Evolutionary conservation across 2,113 vertebrate species (phyloP).

Genomic region (Zeus faber): DNA sequence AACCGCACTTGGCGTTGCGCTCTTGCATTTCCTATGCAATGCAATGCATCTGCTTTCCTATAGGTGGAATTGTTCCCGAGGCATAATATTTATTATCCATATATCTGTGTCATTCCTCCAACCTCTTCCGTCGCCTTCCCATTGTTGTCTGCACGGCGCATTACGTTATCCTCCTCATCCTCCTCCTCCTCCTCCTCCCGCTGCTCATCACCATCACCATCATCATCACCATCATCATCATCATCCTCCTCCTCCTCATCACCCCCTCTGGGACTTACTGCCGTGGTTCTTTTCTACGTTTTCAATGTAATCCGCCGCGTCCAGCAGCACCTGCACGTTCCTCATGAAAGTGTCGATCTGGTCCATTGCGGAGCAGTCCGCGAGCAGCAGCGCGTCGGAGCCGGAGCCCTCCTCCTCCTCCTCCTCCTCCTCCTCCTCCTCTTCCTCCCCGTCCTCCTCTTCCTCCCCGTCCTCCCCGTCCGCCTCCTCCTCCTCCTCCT

Average conservation of each 20-base stretch:
- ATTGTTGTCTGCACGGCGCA: conserved; percentile 74
- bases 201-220: too few relatives aligned
- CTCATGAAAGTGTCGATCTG: conserved; percentile 89
- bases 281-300: conserved; percentile 88
- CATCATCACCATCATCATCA: background rate
- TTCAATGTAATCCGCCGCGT: conserved; percentile 90
- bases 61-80: too few relatives aligned
- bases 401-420: background rate
- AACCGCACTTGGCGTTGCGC: too few relatives aligned
- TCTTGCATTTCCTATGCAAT: too few relatives aligned
- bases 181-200: too few relatives aligned
- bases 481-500: conserved; percentile 6
- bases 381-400: conserved; percentile 81
- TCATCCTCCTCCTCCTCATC: background rate
- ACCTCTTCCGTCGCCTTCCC: conserved; percentile 72
- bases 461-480: conserved; percentile 23
- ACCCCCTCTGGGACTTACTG: conserved; percentile 81
- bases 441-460: conserved; percentile 35
- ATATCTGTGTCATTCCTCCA: conserved; percentile 46
- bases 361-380: conserved; percentile 82
- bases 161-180: conserved; percentile 36
- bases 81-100: too few relatives aligned
- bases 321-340: conserved; percentile 91
- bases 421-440: too few relatives aligned
- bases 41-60: too few relatives aligned